Percentiles rank a stretch among this genome's conserved stretches.
Conservation (phyloP, 2,113 vertebrate genomes). For the Melanerpes formicivorus region DNA sequence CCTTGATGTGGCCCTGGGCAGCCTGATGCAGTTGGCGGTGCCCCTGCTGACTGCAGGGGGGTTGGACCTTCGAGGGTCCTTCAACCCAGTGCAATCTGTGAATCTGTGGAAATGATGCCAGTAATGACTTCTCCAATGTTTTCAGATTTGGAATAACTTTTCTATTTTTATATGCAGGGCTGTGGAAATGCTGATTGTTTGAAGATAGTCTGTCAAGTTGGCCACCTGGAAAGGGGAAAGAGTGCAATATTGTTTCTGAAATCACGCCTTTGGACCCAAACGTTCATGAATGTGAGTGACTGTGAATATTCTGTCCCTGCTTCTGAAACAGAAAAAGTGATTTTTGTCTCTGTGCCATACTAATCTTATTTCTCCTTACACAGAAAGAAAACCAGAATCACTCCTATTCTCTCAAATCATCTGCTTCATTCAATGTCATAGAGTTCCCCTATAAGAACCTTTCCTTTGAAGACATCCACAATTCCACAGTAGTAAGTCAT, state of each 20-base stretch:
- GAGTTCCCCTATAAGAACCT: conserved; percentile 97
- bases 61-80: no score
- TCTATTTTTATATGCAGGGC: conserved; percentile 73
- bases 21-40: no score
- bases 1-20: no score
- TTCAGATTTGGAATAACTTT: neutral
- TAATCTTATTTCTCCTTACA: neutral
- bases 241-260: conserved; percentile 90
- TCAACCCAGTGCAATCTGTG: no score
- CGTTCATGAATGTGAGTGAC: conserved; percentile 88
- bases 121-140: neutral
- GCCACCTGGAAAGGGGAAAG: conserved; percentile 89
- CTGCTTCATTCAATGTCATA: conserved; percentile 90
- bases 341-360: neutral
- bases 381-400: conserved; percentile 93
- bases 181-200: conserved; percentile 85
- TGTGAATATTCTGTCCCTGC: neutral
- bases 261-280: conserved; percentile 88
- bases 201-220: conserved; percentile 90
- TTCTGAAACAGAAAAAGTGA: neutral
- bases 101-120: neutral
- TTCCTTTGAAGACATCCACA: conserved; percentile 84
- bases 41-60: no score
- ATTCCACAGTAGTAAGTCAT: conserved; percentile 86
- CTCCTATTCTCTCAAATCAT: conserved; percentile 88